Evolutionary conservation across 2,113 vertebrate genomes (phyloP).

Genomic region (Galeopterus variegatus): DNA sequence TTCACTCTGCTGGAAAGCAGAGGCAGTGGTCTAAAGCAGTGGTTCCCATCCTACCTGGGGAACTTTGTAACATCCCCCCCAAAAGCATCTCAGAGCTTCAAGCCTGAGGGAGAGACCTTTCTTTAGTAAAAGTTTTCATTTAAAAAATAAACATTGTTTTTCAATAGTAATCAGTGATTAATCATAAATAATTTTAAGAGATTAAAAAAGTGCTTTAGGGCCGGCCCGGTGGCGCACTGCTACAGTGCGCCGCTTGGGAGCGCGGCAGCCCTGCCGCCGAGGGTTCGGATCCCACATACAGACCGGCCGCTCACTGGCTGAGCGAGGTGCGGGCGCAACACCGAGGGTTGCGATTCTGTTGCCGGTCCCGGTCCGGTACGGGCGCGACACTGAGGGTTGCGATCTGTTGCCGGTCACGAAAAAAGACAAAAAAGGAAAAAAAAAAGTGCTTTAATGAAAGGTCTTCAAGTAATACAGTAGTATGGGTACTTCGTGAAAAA

Average conservation of each 20-base stretch:
- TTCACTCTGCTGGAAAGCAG: neutral
- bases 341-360: no score
- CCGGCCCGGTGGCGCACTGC: no score
- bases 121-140: neutral
- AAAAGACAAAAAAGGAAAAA: no score
- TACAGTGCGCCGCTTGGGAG: no score
- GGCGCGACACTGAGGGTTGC: no score
- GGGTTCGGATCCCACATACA: no score
- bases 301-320: no score
- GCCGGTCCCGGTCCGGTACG: no score
- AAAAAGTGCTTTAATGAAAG: conserved; percentile 5
- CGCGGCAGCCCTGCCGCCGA: no score
- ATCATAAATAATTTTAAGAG: conserved; percentile 31
- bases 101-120: neutral
- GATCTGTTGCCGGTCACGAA: no score
- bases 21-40: neutral
- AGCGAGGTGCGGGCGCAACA: no score
- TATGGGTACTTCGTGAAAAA: neutral
- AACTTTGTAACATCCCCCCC: neutral
- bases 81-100: neutral
- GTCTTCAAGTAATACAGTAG: neutral
- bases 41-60: neutral
- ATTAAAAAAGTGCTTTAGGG: neutral
- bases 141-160: neutral
- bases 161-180: neutral